Conservation (phyloP, 2,113 vertebrate species). For the Pterocles gutturalis region DNA sequence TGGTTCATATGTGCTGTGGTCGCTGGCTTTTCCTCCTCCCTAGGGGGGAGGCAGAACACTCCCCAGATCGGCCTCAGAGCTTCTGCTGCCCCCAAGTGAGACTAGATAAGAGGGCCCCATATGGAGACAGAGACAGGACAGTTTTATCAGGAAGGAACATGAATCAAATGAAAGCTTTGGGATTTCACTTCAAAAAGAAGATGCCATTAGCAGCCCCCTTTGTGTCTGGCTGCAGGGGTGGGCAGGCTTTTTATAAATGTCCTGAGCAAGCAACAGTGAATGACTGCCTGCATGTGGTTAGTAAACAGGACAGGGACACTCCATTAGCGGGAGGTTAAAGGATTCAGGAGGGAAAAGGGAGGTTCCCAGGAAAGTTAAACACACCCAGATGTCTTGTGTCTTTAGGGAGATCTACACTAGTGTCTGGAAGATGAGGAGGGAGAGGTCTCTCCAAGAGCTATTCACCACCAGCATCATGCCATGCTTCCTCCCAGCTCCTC, state of each 20-base stretch:
- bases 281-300: background rate
- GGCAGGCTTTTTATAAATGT: slow-evolving; percentile 36
- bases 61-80: background rate
- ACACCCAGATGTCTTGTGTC: background rate
- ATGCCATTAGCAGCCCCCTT: slow-evolving; percentile 56
- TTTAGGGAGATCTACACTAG: background rate
- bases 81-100: slow-evolving; percentile 45
- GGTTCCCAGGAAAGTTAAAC: background rate
- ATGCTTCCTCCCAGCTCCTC: background rate
- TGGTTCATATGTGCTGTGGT: background rate
- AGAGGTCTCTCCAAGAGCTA: background rate
- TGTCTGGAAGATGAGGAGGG: background rate
- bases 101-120: slow-evolving; percentile 51
- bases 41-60: background rate
- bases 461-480: background rate
- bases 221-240: slow-evolving; percentile 27
- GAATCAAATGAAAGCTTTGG: slow-evolving; percentile 47
- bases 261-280: background rate
- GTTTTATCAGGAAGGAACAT: slow-evolving; percentile 66
- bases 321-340: background rate
- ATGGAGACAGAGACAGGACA: slow-evolving; percentile 26
- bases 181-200: slow-evolving; percentile 58
- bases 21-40: background rate
- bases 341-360: background rate
- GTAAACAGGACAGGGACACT: background rate